These are phyloP conservation scores for Rhodophaea formosa DNA, from an alignment of 2,888 invertebrate genomes.

Conservation along the genomic window DNA sequence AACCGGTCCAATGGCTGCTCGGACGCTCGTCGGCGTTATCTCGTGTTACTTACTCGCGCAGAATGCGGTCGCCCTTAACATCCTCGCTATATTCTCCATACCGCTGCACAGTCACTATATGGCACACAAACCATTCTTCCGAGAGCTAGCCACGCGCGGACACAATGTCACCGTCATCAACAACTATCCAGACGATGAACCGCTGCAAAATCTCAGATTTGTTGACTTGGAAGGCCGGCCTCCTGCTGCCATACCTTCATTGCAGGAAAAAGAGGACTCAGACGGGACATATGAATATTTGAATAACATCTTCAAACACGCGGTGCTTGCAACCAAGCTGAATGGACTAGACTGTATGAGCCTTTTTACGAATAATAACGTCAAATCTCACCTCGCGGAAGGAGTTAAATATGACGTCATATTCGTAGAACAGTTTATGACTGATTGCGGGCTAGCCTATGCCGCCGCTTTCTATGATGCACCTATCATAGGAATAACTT, in stretches of 20 bases:
- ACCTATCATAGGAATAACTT: conserved; percentile 77
- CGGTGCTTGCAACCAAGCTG: neutral
- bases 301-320: neutral
- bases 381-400: conserved; percentile 41
- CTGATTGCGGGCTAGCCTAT: conserved; percentile 66
- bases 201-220: conserved; percentile 74
- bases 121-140: conserved; percentile 78
- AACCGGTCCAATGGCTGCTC: conserved; percentile 41
- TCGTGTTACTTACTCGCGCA: conserved; percentile 19
- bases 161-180: conserved; percentile 83
- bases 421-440: conserved; percentile 70
- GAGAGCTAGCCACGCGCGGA: conserved; percentile 76
- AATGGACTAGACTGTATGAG: conserved; percentile 44
- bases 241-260: conserved; percentile 24
- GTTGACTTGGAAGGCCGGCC: conserved; percentile 55
- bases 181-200: conserved; percentile 69
- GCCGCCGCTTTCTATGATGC: conserved; percentile 57
- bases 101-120: conserved; percentile 83
- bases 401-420: conserved; percentile 62
- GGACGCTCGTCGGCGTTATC: neutral
- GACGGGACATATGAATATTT: conserved; percentile 36
- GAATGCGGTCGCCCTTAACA: conserved; percentile 60
- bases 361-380: conserved; percentile 47
- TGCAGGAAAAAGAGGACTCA: conserved; percentile 38
- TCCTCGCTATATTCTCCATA: conserved; percentile 72